phyloP scores from a whole-genome alignment of 2,113 vertebrate genomes.

The Corynorhinus townsendii region DNA sequence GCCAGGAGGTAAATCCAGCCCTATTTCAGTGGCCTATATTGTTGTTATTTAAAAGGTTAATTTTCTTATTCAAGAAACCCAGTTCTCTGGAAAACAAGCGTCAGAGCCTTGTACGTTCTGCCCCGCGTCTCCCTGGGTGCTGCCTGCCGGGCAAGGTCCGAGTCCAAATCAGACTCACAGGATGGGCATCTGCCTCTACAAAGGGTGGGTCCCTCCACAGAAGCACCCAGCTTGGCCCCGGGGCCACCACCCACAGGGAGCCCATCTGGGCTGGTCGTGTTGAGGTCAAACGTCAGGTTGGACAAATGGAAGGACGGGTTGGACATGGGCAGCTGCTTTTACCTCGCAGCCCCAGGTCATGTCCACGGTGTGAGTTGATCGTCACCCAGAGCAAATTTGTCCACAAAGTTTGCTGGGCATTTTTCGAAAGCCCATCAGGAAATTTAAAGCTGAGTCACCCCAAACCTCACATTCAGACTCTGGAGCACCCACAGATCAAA shows the following conservation, averaged over 20 bases:
- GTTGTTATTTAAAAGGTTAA: constrained; percentile 81
- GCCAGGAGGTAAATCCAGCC: constrained; percentile 78
- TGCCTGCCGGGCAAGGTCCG: constrained; percentile 64
- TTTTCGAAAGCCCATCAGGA: fast-evolving
- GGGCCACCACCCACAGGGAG: neutral
- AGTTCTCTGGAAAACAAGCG: constrained; percentile 75
- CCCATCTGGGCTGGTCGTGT: fast-evolving
- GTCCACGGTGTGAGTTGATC: fast-evolving
- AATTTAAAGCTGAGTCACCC: fast-evolving
- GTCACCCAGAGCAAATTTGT: fast-evolving
- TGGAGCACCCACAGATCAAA: fast-evolving
- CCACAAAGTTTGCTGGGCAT: neutral
- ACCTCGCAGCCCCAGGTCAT: fast-evolving
- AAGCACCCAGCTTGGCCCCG: fast-evolving
- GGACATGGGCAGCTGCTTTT: fast-evolving
- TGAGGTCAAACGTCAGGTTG: fast-evolving
- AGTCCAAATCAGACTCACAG: constrained; percentile 36
- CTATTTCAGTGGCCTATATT: constrained; percentile 74
- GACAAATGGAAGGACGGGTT: fast-evolving
- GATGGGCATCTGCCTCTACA: neutral
- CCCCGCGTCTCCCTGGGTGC: constrained; percentile 58
- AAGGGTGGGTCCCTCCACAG: fast-evolving
- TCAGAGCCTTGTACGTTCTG: constrained; percentile 43
- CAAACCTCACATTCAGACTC: fast-evolving
- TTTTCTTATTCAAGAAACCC: constrained; percentile 78